A percentile compares a stretch with the other conserved stretches of the same genome.
These are phyloP conservation scores for Pyralis farinalis DNA, from an alignment of 2,888 invertebrate species.

Conservation along the genomic window DNA sequence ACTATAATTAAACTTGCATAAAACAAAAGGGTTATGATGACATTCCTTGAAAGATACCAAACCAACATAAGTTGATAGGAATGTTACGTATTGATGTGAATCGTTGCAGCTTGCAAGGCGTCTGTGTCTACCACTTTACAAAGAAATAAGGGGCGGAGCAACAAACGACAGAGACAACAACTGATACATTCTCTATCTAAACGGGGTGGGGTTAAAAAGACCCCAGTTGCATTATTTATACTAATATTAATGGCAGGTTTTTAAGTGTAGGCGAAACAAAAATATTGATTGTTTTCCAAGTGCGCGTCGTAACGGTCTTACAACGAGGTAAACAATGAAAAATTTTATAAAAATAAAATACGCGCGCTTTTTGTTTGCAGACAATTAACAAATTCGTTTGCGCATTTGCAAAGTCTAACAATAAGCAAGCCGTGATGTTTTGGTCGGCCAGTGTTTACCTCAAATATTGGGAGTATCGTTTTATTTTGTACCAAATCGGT, in stretches of 20 bases:
- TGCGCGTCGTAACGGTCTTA: conserved; percentile 7
- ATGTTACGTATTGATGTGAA: conserved; percentile 5
- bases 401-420: conserved; percentile 27
- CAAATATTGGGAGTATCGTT: conserved; percentile 3
- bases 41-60: conserved; percentile 32
- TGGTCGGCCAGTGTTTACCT: conserved; percentile 21
- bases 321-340: conserved; percentile 21
- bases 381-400: conserved; percentile 40
- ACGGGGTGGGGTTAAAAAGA: conserved; percentile 24
- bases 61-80: conserved; percentile 21
- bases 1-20: conserved; percentile 1
- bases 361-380: conserved; percentile 25
- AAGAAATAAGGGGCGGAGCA: conserved; percentile 14
- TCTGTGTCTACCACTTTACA: background rate
- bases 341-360: conserved; percentile 30
- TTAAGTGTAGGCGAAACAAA: conserved; percentile 44
- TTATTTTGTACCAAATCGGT: background rate
- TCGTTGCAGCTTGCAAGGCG: conserved; percentile 1
- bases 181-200: conserved; percentile 16
- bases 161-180: conserved; percentile 22
- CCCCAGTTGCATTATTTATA: conserved; percentile 51
- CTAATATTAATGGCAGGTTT: conserved; percentile 43
- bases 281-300: conserved; percentile 40
- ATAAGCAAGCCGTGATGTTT: conserved; percentile 15
- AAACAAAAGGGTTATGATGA: conserved; percentile 29